phyloP scores from a whole-genome alignment of 2,888 invertebrate genomes.

The Drosophila anceps region DNA sequence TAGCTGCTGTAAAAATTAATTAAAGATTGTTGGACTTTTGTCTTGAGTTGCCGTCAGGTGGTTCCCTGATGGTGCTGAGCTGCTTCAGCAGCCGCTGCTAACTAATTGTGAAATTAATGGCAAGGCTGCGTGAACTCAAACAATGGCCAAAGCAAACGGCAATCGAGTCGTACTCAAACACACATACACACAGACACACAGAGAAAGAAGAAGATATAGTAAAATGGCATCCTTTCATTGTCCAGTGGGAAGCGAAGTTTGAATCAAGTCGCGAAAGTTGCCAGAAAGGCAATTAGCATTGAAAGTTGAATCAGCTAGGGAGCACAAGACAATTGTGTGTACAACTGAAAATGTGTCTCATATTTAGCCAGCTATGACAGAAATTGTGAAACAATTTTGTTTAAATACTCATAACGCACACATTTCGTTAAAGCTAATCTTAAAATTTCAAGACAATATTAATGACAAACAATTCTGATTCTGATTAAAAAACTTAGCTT shows the following conservation, averaged over 20 bases:
- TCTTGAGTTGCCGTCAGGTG: conserved; percentile 55
- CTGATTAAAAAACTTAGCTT: background rate
- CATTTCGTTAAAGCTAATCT: background rate
- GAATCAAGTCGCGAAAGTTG: conserved; percentile 72
- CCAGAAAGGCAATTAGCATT: conserved; percentile 76
- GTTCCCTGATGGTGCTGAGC: conserved; percentile 21
- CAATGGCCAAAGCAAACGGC: conserved; percentile 68
- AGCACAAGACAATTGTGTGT: conserved; percentile 39
- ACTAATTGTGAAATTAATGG: conserved; percentile 79
- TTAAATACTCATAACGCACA: background rate
- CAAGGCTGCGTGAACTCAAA: conserved; percentile 74
- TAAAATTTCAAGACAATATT: background rate
- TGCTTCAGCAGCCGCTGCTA: conserved; percentile 25
- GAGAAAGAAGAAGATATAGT: background rate
- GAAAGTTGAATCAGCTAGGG: conserved; percentile 43
- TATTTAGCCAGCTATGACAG: conserved; percentile 16
- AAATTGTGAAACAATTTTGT: conserved; percentile 4
- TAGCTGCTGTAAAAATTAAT: conserved; percentile 62
- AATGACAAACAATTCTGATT: too few relatives aligned
- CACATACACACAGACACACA: conserved; percentile 23
- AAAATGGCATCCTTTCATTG: conserved; percentile 28
- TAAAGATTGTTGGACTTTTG: conserved; percentile 59
- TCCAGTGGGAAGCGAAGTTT: conserved; percentile 64
- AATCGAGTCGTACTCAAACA: conserved; percentile 46
- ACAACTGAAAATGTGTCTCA: conserved; percentile 28